Evolutionary conservation across 2,888 invertebrate species (phyloP).

Genomic region (Malthinus seriepunctatus): DNA sequence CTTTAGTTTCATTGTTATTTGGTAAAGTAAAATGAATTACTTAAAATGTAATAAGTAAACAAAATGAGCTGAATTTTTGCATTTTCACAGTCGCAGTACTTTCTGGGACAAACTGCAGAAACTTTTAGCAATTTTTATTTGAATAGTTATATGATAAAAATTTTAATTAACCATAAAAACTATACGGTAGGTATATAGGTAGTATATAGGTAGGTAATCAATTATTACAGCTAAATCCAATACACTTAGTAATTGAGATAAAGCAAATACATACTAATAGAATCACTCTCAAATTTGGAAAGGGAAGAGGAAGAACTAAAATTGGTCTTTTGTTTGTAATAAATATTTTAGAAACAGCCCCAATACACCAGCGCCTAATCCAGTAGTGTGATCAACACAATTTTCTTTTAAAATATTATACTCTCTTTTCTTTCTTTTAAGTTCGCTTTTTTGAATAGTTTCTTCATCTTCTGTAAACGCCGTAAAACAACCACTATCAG

Average conservation of each 20-base stretch:
- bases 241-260: too few relatives aligned
- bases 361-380: constrained; percentile 5
- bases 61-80: too few relatives aligned
- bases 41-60: background rate
- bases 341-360: constrained; percentile 6
- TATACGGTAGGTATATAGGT: too few relatives aligned
- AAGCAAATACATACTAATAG: background rate
- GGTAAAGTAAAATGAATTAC: background rate
- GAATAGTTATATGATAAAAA: too few relatives aligned
- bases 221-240: too few relatives aligned
- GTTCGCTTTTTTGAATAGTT: background rate
- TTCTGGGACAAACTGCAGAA: too few relatives aligned
- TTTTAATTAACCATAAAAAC: too few relatives aligned
- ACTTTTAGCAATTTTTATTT: too few relatives aligned
- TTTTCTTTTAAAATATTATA: constrained; percentile 46
- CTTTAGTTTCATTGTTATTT: background rate
- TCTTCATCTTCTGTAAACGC: constrained; percentile 25
- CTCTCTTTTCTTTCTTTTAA: constrained; percentile 36
- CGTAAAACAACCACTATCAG: constrained; percentile 49
- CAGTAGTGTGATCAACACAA: constrained; percentile 52
- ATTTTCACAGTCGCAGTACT: too few relatives aligned
- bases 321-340: too few relatives aligned
- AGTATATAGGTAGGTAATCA: too few relatives aligned
- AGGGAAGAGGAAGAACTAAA: background rate
- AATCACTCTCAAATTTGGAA: background rate